phyloP scores from a whole-genome alignment of 1,140 invertebrate species.

The Rhyacophila brunnea region DNA sequence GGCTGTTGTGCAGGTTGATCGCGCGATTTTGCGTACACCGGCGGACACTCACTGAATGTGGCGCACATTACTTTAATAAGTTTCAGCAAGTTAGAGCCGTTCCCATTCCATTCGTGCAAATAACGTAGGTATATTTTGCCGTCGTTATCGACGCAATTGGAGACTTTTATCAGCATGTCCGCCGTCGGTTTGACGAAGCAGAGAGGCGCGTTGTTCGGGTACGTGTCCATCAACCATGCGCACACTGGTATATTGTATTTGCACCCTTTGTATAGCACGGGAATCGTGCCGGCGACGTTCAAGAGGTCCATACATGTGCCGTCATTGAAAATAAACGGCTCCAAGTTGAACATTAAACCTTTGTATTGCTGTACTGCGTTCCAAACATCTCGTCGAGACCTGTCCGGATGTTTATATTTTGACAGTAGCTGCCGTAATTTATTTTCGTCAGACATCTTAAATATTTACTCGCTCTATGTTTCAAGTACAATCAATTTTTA shows the following conservation, averaged over 20 bases:
- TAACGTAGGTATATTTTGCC: conserved; percentile 97
- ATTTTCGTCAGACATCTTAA: conserved; percentile 45
- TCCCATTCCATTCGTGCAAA: conserved; percentile 90
- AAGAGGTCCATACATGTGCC: conserved; percentile 79
- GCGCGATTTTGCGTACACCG: conserved; percentile 79
- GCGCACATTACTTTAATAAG: conserved; percentile 90
- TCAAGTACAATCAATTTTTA: no score
- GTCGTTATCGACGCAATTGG: conserved; percentile 90
- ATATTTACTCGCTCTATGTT: no score
- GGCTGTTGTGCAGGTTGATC: conserved; percentile 45
- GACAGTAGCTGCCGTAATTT: conserved; percentile 56
- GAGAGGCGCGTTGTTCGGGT: conserved; percentile 96
- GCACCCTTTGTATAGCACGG: conserved; percentile 85
- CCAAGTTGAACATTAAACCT: conserved; percentile 60
- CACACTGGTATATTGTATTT: conserved; percentile 96
- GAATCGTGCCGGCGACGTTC: conserved; percentile 88
- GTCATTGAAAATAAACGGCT: conserved; percentile 83
- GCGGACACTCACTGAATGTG: conserved; percentile 93
- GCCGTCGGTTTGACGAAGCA: conserved; percentile 95
- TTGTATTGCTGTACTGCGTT: conserved; percentile 69
- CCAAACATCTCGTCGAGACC: conserved; percentile 71
- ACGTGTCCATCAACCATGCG: conserved; percentile 95
- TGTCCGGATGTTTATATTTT: conserved; percentile 75
- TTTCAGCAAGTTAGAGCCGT: conserved; percentile 77
- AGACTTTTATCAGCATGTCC: conserved; percentile 94